phyloP scores from a whole-genome alignment of 2,113 vertebrate species.

The Abramis brama region DNA sequence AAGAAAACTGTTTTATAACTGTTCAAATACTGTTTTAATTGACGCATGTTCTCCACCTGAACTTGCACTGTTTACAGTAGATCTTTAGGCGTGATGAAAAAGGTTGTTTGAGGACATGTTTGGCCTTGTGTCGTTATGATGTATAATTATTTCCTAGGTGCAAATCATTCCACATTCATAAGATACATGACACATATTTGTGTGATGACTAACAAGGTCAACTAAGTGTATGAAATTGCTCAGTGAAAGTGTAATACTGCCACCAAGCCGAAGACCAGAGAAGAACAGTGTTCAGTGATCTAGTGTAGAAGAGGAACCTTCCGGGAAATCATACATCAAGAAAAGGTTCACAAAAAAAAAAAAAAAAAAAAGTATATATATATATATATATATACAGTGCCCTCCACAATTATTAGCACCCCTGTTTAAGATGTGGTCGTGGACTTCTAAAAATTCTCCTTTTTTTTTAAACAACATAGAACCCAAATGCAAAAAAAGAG shows the following conservation, averaged over 20 bases:
- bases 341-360: background rate
- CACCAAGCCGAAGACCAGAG: conserved; percentile 14
- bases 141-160: background rate
- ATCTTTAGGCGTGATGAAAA: background rate
- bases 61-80: background rate
- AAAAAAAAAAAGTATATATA: too few relatives aligned
- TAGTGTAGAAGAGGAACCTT: background rate
- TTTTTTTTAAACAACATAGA: too few relatives aligned
- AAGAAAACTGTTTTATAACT: background rate
- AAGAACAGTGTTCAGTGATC: conserved; percentile 5
- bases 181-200: background rate
- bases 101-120: background rate
- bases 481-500: too few relatives aligned
- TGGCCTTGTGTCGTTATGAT: background rate
- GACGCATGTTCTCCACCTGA: background rate
- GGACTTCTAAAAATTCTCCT: too few relatives aligned
- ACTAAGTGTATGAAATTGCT: background rate
- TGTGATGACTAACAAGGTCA: conserved; percentile 18
- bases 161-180: background rate
- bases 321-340: background rate
- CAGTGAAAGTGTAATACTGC: conserved; percentile 9
- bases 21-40: background rate
- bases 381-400: too few relatives aligned
- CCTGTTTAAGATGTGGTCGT: too few relatives aligned
- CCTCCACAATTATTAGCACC: too few relatives aligned